Evolutionary conservation across 2,797 vertebrate species (phyloP).

Genomic region (Tragopan temminckii): DNA sequence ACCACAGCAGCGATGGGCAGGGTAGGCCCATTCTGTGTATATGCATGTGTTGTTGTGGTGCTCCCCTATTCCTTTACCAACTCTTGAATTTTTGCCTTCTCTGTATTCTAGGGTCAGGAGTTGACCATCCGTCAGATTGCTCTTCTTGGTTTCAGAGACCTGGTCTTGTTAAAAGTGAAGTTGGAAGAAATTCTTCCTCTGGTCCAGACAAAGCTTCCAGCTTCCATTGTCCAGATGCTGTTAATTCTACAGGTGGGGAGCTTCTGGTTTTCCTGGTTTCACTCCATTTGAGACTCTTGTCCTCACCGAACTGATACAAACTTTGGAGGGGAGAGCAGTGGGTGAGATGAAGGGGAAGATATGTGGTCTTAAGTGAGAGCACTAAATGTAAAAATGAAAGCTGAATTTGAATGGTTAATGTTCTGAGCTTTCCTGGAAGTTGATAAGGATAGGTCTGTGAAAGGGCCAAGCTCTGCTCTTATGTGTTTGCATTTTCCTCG

Average conservation of each 20-base stretch:
- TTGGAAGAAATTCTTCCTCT: slow-evolving; percentile 85
- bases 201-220: slow-evolving; percentile 79
- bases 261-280: not conserved
- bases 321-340: not conserved
- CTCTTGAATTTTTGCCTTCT: not conserved
- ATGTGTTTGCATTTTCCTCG: not conserved
- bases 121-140: slow-evolving; percentile 94
- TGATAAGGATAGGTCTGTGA: not conserved
- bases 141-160: slow-evolving; percentile 93
- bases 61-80: not conserved
- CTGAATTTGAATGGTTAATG: not conserved
- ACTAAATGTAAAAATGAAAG: not conserved
- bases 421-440: not conserved
- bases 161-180: slow-evolving; percentile 91
- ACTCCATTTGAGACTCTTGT: not conserved
- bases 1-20: not conserved
- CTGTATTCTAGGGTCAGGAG: slow-evolving; percentile 90
- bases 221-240: slow-evolving; percentile 93
- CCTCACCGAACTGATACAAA: not conserved
- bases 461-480: not conserved
- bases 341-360: not conserved
- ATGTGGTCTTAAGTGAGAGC: not conserved
- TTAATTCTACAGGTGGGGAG: slow-evolving; percentile 91
- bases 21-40: not conserved
- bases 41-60: accelerated